Conservation (phyloP, 64 coral and sea anemone species). For the Pocillopora verrucosa region DNA sequence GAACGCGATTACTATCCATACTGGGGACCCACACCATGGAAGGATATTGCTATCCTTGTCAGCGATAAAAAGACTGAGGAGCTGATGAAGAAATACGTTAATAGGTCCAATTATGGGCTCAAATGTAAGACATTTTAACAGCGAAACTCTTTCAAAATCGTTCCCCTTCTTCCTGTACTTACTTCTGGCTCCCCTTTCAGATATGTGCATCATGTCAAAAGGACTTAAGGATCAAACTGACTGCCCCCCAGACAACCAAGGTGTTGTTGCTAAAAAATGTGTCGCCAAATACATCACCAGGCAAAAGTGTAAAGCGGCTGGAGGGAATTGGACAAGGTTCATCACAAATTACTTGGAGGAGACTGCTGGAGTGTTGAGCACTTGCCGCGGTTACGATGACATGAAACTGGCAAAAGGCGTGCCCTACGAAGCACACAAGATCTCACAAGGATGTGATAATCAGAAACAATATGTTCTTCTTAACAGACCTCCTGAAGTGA, state of each 20-base stretch:
- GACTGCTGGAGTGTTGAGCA: slow-evolving; percentile 7
- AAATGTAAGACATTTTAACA: not conserved
- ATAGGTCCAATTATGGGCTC: not conserved
- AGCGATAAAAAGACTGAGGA: not conserved
- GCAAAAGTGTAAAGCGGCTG: not conserved
- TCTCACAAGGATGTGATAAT: slow-evolving; percentile 18
- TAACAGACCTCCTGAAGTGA: not conserved
- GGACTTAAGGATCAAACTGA: not conserved
- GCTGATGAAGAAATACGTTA: slow-evolving; percentile 4
- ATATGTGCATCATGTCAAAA: slow-evolving; percentile 10
- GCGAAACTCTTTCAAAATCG: not conserved
- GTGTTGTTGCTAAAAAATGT: not conserved
- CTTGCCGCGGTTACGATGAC: not conserved
- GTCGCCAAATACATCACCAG: slow-evolving; percentile 10
- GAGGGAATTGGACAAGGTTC: slow-evolving; percentile 16
- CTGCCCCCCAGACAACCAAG: not conserved
- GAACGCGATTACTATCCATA: slow-evolving; percentile 53
- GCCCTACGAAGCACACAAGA: not conserved
- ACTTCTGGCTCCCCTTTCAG: not conserved
- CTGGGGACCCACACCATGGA: slow-evolving; percentile 48
- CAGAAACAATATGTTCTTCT: slow-evolving; percentile 14
- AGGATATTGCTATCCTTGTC: not conserved
- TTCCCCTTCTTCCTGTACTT: not conserved
- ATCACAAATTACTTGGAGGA: slow-evolving; percentile 12
- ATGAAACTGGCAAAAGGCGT: slow-evolving; percentile 6